phyloP scores from a whole-genome alignment of 2,113 vertebrate species.

The Falco punctatus region DNA sequence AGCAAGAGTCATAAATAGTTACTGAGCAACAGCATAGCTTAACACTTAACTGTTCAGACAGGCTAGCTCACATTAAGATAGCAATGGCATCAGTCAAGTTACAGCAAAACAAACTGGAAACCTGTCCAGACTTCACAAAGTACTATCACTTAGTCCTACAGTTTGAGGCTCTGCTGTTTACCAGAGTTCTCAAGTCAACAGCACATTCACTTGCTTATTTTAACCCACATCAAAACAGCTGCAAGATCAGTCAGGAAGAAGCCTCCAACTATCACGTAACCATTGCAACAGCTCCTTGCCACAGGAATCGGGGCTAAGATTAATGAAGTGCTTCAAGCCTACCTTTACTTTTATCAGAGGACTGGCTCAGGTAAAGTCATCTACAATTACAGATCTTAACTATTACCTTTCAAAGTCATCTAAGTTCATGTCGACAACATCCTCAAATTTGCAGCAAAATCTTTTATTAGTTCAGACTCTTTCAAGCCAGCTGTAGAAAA shows the following conservation, averaged over 20 bases:
- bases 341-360: not conserved
- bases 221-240: not conserved
- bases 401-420: not conserved
- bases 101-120: not conserved
- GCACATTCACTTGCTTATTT: not conserved
- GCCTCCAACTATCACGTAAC: not conserved
- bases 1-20: not conserved
- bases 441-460: not conserved
- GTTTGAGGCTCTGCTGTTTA: not conserved
- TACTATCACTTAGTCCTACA: not conserved
- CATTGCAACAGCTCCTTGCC: not conserved
- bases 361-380: not conserved
- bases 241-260: not conserved
- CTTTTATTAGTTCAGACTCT: not conserved
- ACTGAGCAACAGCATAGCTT: not conserved
- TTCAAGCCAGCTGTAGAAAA: not conserved
- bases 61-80: not conserved
- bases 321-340: not conserved
- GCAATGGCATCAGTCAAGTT: not conserved
- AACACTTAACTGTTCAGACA: not conserved
- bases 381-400: not conserved
- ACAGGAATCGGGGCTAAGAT: not conserved
- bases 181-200: not conserved
- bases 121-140: not conserved
- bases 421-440: not conserved